Evolutionary conservation across 1,140 invertebrate genomes (phyloP).

Genomic region (Cepaea nemoralis): DNA sequence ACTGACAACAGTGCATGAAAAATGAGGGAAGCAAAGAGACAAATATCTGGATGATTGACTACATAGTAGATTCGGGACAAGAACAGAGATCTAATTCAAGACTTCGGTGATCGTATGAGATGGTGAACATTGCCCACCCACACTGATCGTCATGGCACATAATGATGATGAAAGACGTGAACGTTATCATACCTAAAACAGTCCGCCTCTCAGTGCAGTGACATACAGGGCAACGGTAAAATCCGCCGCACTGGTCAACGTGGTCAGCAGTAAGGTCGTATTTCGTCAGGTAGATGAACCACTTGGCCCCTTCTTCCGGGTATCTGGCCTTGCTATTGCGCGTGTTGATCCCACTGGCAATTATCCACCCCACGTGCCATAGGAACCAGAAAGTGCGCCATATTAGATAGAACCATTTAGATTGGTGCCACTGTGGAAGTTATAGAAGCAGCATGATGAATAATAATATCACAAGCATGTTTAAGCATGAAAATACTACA

Average conservation of each 20-base stretch:
- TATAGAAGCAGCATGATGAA: too few species aligned
- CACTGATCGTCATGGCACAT: too few species aligned
- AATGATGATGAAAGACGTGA: too few species aligned
- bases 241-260: slow-evolving; percentile 50
- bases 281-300: slow-evolving; percentile 63
- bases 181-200: neutral
- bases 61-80: too few species aligned
- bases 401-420: slow-evolving; percentile 46
- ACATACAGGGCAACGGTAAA: slow-evolving; percentile 15
- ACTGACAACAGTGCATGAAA: too few species aligned
- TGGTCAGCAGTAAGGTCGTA: slow-evolving; percentile 54
- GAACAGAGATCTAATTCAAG: too few species aligned
- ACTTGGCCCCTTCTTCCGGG: slow-evolving; percentile 51
- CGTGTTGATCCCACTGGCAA: slow-evolving; percentile 47
- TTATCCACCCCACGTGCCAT: slow-evolving; percentile 56
- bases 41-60: too few species aligned
- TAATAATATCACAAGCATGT: too few species aligned
- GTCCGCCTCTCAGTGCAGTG: neutral
- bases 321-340: slow-evolving; percentile 47
- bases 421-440: slow-evolving; percentile 43
- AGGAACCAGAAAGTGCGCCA: slow-evolving; percentile 54
- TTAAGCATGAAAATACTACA: too few species aligned
- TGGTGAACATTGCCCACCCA: too few species aligned
- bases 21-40: too few species aligned
- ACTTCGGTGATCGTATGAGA: too few species aligned